Evolutionary conservation across 2,113 vertebrate genomes (phyloP).

Genomic region (Coregonus clupeaformis): DNA sequence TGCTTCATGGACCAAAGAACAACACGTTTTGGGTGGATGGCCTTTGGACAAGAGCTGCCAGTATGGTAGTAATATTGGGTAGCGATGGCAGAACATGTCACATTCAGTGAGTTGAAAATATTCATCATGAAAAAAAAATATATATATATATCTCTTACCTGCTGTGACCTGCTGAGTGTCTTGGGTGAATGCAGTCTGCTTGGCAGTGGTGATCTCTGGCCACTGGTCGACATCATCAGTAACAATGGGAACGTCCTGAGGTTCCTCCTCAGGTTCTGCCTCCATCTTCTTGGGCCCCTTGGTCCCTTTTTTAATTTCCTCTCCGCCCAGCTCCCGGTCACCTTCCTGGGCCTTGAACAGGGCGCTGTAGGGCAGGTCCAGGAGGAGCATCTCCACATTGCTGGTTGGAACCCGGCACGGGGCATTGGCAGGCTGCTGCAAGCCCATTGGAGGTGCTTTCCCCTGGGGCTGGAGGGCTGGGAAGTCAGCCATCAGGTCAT

Average conservation of each 20-base stretch:
- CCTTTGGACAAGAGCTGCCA: too few species aligned
- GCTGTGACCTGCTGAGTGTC: constrained; percentile 2
- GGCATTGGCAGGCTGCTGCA: not conserved
- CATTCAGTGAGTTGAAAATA: too few species aligned
- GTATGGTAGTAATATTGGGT: too few species aligned
- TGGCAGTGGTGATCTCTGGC: too few species aligned
- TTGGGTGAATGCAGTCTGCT: too few species aligned
- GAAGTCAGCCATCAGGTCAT: constrained; percentile 53
- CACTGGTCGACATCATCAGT: too few species aligned
- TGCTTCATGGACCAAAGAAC: too few species aligned
- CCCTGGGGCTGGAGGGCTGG: constrained; percentile 34
- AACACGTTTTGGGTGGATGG: too few species aligned
- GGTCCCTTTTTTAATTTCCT: not conserved
- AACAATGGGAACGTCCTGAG: not conserved
- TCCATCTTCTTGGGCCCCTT: too few species aligned
- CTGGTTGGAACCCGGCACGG: not conserved
- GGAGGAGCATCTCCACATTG: constrained; percentile 16
- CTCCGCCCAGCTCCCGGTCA: not conserved
- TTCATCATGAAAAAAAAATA: not conserved
- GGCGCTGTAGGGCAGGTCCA: constrained; percentile 10
- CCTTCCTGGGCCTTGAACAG: not conserved
- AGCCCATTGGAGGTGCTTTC: constrained; percentile 7
- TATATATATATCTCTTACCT: constrained; percentile 37
- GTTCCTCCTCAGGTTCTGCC: not conserved
- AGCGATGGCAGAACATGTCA: too few species aligned